These are phyloP conservation scores for Toxotes lorentzi DNA, from an alignment of 2,797 vertebrate genomes.

Conservation along the genomic window DNA sequence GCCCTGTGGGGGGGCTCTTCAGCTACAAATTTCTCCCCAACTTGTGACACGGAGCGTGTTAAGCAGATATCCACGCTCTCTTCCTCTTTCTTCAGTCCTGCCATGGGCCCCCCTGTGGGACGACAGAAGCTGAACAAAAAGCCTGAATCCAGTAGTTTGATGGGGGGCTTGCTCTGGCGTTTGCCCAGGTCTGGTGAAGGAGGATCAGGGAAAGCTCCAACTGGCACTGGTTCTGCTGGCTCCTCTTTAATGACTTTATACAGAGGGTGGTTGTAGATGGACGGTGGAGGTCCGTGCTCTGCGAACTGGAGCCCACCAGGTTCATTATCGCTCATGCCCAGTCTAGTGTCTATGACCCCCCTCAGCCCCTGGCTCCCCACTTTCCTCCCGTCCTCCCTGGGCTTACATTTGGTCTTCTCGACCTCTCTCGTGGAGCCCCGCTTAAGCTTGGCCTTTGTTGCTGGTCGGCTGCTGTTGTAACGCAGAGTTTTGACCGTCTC, in stretches of 20 bases:
- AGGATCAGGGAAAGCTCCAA: constrained; percentile 74
- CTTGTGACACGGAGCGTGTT: constrained; percentile 81
- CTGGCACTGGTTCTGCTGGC: constrained; percentile 84
- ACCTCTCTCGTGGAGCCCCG: constrained; percentile 44
- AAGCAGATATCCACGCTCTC: constrained; percentile 87
- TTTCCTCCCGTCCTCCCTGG: constrained; percentile 61
- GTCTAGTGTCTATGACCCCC: constrained; percentile 22
- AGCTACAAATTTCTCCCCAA: constrained; percentile 51
- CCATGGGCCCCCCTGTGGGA: constrained; percentile 74
- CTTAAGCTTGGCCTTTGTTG: constrained; percentile 63
- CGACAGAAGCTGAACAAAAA: constrained; percentile 88
- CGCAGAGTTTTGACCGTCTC: constrained; percentile 63
- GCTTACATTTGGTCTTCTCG: constrained; percentile 35
- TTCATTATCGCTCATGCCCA: constrained; percentile 45
- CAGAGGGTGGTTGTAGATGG: constrained; percentile 80
- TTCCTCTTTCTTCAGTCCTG: constrained; percentile 85
- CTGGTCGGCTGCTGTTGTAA: constrained; percentile 74
- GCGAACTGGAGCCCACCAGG: constrained; percentile 53
- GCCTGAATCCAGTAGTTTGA: constrained; percentile 88
- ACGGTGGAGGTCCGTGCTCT: constrained; percentile 54
- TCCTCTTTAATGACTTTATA: constrained; percentile 88
- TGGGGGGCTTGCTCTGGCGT: constrained; percentile 88
- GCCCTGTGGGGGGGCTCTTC: constrained; percentile 62
- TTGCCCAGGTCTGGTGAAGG: constrained; percentile 85
- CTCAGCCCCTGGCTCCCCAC: constrained; percentile 35